Evolutionary conservation across 2,113 vertebrate species (phyloP), one percentile per base, ranked within the genome.

Genomic region (Pleuronectes platessa): DNA sequence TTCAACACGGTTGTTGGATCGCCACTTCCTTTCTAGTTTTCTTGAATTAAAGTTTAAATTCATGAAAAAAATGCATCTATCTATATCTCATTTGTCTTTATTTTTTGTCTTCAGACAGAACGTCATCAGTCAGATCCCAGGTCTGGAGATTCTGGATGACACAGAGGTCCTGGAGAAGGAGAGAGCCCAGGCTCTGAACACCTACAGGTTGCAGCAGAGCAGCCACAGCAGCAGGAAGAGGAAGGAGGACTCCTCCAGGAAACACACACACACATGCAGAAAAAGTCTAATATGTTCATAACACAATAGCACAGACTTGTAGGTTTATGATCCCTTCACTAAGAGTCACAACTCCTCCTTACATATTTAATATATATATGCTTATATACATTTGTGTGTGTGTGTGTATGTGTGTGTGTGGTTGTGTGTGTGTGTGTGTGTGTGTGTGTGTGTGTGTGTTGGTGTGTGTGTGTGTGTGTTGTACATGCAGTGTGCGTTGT

Each of bases 41-140:
- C 27, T 31, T 31, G 37, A 10, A 11, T 10, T 40, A 40, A 40
- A 40, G 10, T 40, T 40, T 10, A 40, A 40, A 40, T 10, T 40
- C 66, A 55, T 35, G 31, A 24, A 24, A 12, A 12, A 40, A 40
- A 40, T 40, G 37, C 37, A 40, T 40, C 37, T 40, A 35, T 35
- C 40, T 72, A 77, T 15, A 49, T 56, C 40, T 37, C 27, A 49
- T 18, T 11, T 1, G 4, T 27, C 12, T 23, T 55, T 13, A n/a
- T 12, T 24, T 3, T 10, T 1, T 40, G 24, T 17, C 14, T 15
- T 21, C 14, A 95, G 94, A 80, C 91, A 90, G 26, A 95, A 95
- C 31, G 93, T 95, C 74, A 91, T 95, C 81, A 95, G 94, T 78
- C 94, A 95, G 85, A 88, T 95, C 51, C 89, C 93, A 2, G 61